Percentiles rank a stretch among this genome's conserved stretches.
Evolutionary conservation across 2,888 invertebrate species (phyloP).

Genomic region (Melinaea marsaeus): DNA sequence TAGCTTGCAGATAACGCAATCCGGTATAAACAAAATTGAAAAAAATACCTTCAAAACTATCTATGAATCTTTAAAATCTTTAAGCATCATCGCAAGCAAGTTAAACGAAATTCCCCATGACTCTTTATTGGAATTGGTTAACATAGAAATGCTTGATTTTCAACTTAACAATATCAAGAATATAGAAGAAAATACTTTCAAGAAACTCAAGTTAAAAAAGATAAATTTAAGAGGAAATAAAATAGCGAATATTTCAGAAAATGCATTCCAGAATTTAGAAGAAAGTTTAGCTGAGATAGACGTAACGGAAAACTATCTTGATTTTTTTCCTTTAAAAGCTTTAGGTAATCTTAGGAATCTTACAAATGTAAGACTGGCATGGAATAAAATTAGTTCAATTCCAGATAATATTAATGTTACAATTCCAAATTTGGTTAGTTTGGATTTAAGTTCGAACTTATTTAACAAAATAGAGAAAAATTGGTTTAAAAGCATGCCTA

Average conservation of each 20-base stretch:
- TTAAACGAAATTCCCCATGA: slow-evolving; percentile 86
- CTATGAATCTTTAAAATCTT: slow-evolving; percentile 83
- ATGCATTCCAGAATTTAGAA: slow-evolving; percentile 88
- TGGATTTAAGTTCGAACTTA: slow-evolving; percentile 92
- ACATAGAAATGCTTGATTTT: slow-evolving; percentile 86
- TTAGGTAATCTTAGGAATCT: slow-evolving; percentile 85
- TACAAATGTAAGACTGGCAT: slow-evolving; percentile 84
- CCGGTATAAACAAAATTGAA: slow-evolving; percentile 82
- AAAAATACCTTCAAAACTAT: slow-evolving; percentile 83
- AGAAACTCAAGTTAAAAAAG: slow-evolving; percentile 87
- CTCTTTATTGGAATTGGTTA: slow-evolving; percentile 83
- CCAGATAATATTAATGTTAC: slow-evolving; percentile 84
- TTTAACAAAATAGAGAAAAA: slow-evolving; percentile 86
- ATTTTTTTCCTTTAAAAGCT: slow-evolving; percentile 87
- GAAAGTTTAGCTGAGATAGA: slow-evolving; percentile 88
- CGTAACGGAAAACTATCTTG: slow-evolving; percentile 91
- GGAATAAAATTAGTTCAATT: slow-evolving; percentile 89
- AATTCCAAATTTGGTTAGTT: slow-evolving; percentile 83
- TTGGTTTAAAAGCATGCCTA: slow-evolving; percentile 88
- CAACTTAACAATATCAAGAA: slow-evolving; percentile 91
- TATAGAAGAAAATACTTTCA: slow-evolving; percentile 90
- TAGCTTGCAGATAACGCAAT: slow-evolving; percentile 88
- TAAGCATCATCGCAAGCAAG: slow-evolving; percentile 87
- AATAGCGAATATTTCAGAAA: slow-evolving; percentile 87
- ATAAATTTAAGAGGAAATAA: slow-evolving; percentile 91